Evolutionary conservation across 2,113 vertebrate genomes (phyloP), one percentile per base, ranked within the genome.

Genomic region (Pseudolaguvia tuberculata): DNA sequence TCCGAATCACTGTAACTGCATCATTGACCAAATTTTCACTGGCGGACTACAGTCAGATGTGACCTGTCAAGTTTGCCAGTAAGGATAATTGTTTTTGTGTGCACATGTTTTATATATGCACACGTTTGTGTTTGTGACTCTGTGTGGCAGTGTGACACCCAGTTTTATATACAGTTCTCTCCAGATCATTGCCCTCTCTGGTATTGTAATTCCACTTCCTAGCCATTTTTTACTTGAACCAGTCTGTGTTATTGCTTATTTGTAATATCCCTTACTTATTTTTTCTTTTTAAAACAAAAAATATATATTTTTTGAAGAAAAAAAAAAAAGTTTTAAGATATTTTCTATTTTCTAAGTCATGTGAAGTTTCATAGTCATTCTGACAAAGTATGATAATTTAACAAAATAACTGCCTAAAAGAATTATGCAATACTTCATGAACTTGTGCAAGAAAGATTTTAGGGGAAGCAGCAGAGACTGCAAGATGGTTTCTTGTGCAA

Each of bases 11-110:
- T 95, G 94, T 91, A 95, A 92, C 90, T 95, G 94, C 87, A 95
- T 95, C 89, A 95, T 95, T 80, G 94, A 95, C 91, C 94, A 95
- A 92, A 95, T 95, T 86, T 95, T 95, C 88, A 95, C 94, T 0
- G 94, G 94, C 0, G 94, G 94, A 74, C 91, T 95, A 83, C 94
- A 95, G 90, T 95, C 94, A 13, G 94, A 95, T 21, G 94, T 95
- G 82, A 95, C 94, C 76, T 95, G 94, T 89, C 94, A 95, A 86
- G 94, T 94, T 85, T 95, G 94, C 92, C 93, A 95, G 94, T 95
- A 90, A 93, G 94, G 75, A 21, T 52, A 11, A 9, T 15, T 67
- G n/a, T 71, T 58, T 39, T 23, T 62, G 25, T 58, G 23, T 21
- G 39, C 9, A n/a, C n/a, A n/a, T n/a, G n/a, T 8, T 6, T 6